Conservation (phyloP, 1,140 invertebrate genomes). For the Pemphigus obesinymphae region DNA sequence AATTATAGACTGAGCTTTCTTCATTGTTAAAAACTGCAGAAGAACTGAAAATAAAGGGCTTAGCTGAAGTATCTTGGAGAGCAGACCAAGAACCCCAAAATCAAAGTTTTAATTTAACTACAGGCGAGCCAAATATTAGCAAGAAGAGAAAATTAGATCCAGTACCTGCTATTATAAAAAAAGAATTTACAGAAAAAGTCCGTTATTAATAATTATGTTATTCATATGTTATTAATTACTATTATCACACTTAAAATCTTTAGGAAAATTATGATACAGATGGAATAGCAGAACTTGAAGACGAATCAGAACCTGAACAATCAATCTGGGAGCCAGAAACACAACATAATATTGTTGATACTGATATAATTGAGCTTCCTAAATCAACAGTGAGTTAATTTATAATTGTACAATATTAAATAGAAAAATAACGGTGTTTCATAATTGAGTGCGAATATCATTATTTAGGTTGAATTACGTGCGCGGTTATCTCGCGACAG, state of each 20-base stretch:
- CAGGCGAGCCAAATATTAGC: slow-evolving; percentile 27
- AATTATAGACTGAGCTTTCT: slow-evolving; percentile 68
- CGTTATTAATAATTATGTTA: not conserved
- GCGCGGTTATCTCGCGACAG: no score
- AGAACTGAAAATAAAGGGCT: slow-evolving; percentile 82
- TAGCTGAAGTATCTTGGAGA: slow-evolving; percentile 79
- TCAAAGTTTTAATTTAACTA: not conserved
- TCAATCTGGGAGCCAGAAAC: slow-evolving; percentile 40
- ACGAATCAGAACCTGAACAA: slow-evolving; percentile 46
- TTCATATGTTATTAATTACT: not conserved
- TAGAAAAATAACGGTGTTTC: no score
- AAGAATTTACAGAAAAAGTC: slow-evolving; percentile 2
- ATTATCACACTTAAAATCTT: not conserved
- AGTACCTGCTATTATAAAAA: slow-evolving; percentile 27
- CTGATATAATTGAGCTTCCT: not conserved
- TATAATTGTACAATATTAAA: no score
- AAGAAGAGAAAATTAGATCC: slow-evolving; percentile 46
- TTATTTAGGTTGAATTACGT: no score
- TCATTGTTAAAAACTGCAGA: slow-evolving; percentile 85
- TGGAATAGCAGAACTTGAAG: slow-evolving; percentile 41
- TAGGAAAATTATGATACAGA: slow-evolving; percentile 36
- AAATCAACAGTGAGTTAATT: not conserved
- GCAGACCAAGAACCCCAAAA: slow-evolving; percentile 45
- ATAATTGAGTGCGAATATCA: no score
- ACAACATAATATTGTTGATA: slow-evolving; percentile 6